These are phyloP conservation scores for Flexamia atlantica DNA, from an alignment of 2,888 invertebrate species.

Conservation along the genomic window DNA sequence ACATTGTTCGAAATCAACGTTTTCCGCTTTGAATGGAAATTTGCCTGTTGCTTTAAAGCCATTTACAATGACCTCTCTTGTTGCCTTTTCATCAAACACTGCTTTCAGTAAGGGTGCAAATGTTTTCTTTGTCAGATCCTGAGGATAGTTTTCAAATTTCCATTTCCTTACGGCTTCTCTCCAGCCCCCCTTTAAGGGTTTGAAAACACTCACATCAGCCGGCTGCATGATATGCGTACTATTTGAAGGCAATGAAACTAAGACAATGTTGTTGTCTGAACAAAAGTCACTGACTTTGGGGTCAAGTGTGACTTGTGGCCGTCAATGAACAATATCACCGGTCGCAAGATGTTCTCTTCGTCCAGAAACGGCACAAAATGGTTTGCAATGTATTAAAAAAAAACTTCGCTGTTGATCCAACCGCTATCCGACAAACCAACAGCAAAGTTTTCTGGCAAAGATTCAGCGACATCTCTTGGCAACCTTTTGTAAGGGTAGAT, in stretches of 20 bases:
- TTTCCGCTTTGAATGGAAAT: neutral
- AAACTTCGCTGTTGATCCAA: no score
- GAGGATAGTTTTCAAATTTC: conserved; percentile 40
- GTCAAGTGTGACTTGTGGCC: no score
- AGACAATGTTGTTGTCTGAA: neutral
- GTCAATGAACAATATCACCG: no score
- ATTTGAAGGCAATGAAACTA: neutral
- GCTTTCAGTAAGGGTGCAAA: conserved; percentile 62
- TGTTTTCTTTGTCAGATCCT: conserved; percentile 51
- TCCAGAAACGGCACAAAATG: no score
- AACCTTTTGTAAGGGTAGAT: no score
- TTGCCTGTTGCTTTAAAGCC: conserved; percentile 45
- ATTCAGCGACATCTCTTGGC: no score
- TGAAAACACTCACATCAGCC: conserved; percentile 69
- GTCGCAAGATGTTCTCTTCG: no score
- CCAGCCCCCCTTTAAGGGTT: conserved; percentile 64
- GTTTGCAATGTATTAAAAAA: no score
- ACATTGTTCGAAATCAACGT: no score
- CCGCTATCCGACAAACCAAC: no score
- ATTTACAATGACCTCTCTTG: conserved; percentile 46
- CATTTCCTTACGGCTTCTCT: conserved; percentile 37
- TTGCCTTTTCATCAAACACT: conserved; percentile 53
- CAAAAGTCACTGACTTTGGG: neutral
- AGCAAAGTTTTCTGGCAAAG: no score
- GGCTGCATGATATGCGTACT: conserved; percentile 68